phyloP scores from a whole-genome alignment of 2,113 vertebrate species.

The Tonatia bakeri region DNA sequence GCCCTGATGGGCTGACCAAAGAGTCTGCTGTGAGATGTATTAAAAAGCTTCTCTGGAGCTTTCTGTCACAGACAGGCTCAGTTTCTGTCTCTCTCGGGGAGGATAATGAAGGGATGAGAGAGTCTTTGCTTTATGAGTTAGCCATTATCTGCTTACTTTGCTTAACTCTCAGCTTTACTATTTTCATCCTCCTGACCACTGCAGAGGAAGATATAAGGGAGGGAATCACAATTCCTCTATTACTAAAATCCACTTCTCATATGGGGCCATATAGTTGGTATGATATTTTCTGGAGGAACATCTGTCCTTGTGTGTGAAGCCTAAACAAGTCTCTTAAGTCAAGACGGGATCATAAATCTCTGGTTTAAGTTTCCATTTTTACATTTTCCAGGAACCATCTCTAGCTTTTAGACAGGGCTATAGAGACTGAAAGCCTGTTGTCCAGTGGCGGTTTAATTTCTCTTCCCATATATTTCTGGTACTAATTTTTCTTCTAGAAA shows the following conservation, averaged over 20 bases:
- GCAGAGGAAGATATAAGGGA: background rate
- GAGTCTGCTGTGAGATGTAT: background rate
- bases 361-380: background rate
- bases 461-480: background rate
- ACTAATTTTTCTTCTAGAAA: constrained; percentile 26
- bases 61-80: background rate
- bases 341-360: background rate
- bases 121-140: background rate
- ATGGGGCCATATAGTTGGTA: background rate
- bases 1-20: background rate
- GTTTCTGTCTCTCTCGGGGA: background rate
- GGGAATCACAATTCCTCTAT: background rate
- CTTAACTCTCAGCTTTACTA: background rate
- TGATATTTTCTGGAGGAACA: background rate
- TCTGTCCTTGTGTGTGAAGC: background rate
- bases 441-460: background rate
- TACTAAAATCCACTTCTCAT: background rate
- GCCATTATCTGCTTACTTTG: background rate
- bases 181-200: background rate
- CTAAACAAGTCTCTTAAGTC: background rate
- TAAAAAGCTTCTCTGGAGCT: background rate
- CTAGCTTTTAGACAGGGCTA: background rate
- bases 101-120: background rate
- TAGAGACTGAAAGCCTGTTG: background rate
- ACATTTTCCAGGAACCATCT: background rate